Percentiles rank a stretch among this genome's conserved stretches.
Evolutionary conservation across 2,797 vertebrate species (phyloP).

Genomic region (Semotilus atromaculatus): DNA sequence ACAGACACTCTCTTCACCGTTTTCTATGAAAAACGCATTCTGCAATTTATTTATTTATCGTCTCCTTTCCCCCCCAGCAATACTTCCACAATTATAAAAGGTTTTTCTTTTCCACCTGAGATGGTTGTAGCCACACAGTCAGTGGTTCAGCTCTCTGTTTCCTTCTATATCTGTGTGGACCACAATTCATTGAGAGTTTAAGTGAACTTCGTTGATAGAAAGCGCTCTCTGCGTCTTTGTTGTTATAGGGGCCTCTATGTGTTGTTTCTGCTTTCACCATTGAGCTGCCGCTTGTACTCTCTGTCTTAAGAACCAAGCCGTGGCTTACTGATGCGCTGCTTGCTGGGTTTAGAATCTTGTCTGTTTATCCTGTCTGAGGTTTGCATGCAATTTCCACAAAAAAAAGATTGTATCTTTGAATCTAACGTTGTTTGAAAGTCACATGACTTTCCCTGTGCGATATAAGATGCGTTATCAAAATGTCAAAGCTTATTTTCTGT

Average conservation of each 20-base stretch:
- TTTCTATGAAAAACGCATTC: neutral
- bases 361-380: neutral
- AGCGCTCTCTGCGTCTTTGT: neutral
- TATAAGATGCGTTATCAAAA: neutral
- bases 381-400: neutral
- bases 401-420: neutral
- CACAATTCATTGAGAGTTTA: slow-evolving; percentile 27
- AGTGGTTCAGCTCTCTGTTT: neutral
- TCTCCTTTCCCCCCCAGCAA: neutral
- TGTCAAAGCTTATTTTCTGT: neutral
- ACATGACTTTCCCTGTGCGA: no score
- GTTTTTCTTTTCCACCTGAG: slow-evolving; percentile 1
- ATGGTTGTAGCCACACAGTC: neutral
- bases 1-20: neutral
- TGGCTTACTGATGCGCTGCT: neutral
- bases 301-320: slow-evolving; percentile 4
- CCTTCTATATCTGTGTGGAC: slow-evolving; percentile 1
- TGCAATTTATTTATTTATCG: neutral
- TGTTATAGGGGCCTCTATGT: neutral
- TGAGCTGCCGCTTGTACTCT: slow-evolving; percentile 1
- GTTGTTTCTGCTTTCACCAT: slow-evolving; percentile 8
- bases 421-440: neutral
- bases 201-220: slow-evolving; percentile 33
- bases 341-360: neutral
- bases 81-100: slow-evolving; percentile 4